Evolutionary conservation across 2,888 invertebrate genomes (phyloP), one percentile per base, ranked within the genome.

Genomic region (Drosophila formosana): DNA sequence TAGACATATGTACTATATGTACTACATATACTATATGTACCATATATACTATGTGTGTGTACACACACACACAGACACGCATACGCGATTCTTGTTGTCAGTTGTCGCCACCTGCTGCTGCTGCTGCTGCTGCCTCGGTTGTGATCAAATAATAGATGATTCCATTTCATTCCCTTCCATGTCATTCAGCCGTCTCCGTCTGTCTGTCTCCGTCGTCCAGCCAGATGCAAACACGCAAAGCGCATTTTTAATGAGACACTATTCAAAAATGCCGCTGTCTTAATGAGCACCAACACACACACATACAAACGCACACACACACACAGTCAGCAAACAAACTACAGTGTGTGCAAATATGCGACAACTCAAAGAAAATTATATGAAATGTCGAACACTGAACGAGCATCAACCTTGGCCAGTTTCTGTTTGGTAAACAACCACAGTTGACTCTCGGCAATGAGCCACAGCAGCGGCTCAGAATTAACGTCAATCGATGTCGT

Each of bases 221-320:
- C 18, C 39, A 41, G 18, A 41, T 41, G 39, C 39, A 41, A 41
- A 41, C 39, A 41, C 18, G 18, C 57, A 61, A 63, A 72, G 61
- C 67, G 72, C 72, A 76, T 75, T 75, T 86, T 83, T 83, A 83
- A 83, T 83, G 83, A 83, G 83, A 79, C 67, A 63, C 82, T 71
- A 77, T 83, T 79, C 73, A 83, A 61, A 71, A 67, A 39, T 52
- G 73, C 50, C 65, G 63, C 73, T 67, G 71, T 64, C 72, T 77
- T 83, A 83, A 83, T 83, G 83, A 83, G 83, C 76, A 66, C 53
- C 46, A 60, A 49, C 45, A 39, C 52, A 34, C 34, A 23, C 18
- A 52, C 51, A 55, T n/a, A n/a, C n/a, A n/a, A n/a, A n/a, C 60
- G 49, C 37, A 50, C 26, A 41, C 52, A 65, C 46, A 61, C 43